phyloP scores from a whole-genome alignment of 2,888 invertebrate species.

The Azorinus chamasolen region DNA sequence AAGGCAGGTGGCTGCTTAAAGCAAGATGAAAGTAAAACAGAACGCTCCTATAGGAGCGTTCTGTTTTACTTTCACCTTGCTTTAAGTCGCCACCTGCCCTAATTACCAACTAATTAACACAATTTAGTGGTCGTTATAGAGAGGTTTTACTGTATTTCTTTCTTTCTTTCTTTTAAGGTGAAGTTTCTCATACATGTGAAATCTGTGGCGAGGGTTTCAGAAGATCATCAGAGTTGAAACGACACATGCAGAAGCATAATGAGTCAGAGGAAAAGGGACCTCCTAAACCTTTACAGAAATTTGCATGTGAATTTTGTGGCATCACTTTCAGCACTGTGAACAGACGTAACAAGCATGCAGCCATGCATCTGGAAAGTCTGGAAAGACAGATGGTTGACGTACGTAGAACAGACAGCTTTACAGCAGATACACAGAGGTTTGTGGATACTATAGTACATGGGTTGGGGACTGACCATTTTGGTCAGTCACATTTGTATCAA shows the following conservation, averaged over 20 bases:
- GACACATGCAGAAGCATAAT: slow-evolving; percentile 47
- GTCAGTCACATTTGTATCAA: no score
- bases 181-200: slow-evolving; percentile 55
- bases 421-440: slow-evolving; percentile 20
- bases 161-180: slow-evolving; percentile 33
- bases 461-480: slow-evolving; percentile 12
- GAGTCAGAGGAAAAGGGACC: not conserved
- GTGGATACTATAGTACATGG: slow-evolving; percentile 46
- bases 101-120: no score
- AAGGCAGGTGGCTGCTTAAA: no score
- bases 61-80: no score
- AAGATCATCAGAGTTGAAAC: slow-evolving; percentile 54
- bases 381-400: not conserved
- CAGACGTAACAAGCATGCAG: slow-evolving; percentile 37
- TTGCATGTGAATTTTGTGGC: slow-evolving; percentile 39
- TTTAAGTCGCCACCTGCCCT: no score
- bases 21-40: no score
- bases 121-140: not conserved
- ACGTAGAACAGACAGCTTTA: not conserved
- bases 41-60: no score
- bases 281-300: not conserved
- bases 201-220: slow-evolving; percentile 59
- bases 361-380: slow-evolving; percentile 22
- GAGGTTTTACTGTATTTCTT: not conserved
- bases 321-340: slow-evolving; percentile 31